Base-by-base conservation (phyloP, 2,113 vertebrate genomes). In the Atherinomorus stipes region DNA sequence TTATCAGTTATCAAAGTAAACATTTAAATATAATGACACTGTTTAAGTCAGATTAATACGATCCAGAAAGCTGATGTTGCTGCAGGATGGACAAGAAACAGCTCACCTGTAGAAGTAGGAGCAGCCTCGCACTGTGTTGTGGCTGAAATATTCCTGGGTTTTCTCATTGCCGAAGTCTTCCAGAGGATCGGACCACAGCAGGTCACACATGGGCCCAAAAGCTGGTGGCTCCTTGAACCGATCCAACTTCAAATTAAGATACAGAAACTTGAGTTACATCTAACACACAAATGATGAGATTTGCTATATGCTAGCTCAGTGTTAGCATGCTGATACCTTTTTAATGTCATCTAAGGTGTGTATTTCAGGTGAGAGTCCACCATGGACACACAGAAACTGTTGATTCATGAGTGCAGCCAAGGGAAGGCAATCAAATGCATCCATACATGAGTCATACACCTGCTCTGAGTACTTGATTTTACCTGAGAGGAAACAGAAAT, bases 381-480 rank as follows among this genome's bases (percentile, higher is more conserved):
- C 94, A 0, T 95, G 94, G 72, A 95, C 94, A 63, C 94, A 95
- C 88, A 95, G 89, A 85, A 95, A 95, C 92, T 95, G 94, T 74
- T 95, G 94, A 87, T 94, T 95, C 94, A 95, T 95, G 87, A 95
- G 93, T 3, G 94, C 94, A 61, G 94, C 94, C 90, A 95, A 83
- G 31, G 94, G 94, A 85, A 95, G 94, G 92, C 94, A 95, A 89
- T 95, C 94, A 73, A 95, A 95, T 2, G 94, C 93, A 51, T 94
- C 94, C 94, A 95, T 95, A 87, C 94, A 95, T 19, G 93, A 90
- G 89, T 95, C 94, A 70, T 95, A 95, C 65, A 95, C 94, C 83
- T 95, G 94, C 89, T 95, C 94, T 26, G 94, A 95, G 92, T 95
- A 95, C 87, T 95, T 95, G 90, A 95, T 95, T 94, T 94, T 95